Evolutionary conservation across 2,888 invertebrate genomes (phyloP).

Genomic region (Sarcophaga caerulescens): DNA sequence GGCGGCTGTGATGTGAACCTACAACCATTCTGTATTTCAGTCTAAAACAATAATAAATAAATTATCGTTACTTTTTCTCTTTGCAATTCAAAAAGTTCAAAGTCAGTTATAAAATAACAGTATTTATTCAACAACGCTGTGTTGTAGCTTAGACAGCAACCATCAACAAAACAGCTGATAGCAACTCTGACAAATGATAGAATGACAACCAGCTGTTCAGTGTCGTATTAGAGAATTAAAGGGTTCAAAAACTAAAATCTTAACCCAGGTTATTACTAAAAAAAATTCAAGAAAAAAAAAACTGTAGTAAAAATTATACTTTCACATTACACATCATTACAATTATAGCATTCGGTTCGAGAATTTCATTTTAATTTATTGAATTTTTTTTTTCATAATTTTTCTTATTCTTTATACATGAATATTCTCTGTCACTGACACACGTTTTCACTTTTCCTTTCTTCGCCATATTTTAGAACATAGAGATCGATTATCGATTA

Average conservation of each 20-base stretch:
- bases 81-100: background rate
- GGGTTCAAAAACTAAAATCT: slow-evolving; percentile 27
- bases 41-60: slow-evolving; percentile 45
- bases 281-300: background rate
- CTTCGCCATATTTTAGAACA: background rate
- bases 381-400: background rate
- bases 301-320: background rate
- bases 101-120: background rate
- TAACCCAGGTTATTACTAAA: slow-evolving; percentile 49
- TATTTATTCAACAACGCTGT: background rate
- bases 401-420: background rate
- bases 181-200: background rate
- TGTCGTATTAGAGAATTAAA: slow-evolving; percentile 23
- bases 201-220: slow-evolving; percentile 45
- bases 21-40: slow-evolving; percentile 78
- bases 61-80: background rate
- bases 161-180: slow-evolving; percentile 39
- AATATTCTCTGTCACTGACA: background rate
- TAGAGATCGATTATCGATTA: slow-evolving; percentile 43
- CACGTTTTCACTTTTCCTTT: slow-evolving; percentile 15
- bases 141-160: slow-evolving; percentile 30
- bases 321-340: background rate
- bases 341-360: background rate
- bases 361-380: background rate
- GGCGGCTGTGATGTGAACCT: slow-evolving; percentile 80